Evolutionary conservation across 1,140 invertebrate species (phyloP).

Genomic region (Hylyphantes graminicola): DNA sequence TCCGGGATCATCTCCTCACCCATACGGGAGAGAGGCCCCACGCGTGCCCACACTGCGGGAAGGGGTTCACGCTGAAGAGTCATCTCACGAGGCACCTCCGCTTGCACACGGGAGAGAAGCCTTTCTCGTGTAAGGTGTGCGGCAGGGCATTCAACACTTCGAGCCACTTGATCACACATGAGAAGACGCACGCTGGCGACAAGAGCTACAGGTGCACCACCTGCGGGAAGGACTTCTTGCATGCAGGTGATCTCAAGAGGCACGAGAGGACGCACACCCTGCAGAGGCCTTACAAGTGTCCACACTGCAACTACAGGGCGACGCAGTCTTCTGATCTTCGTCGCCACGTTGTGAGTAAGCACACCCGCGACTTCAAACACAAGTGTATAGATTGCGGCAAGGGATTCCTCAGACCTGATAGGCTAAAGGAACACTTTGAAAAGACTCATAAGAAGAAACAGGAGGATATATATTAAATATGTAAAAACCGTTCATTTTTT

Average conservation of each 20-base stretch:
- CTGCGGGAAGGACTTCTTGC: slow-evolving; percentile 67
- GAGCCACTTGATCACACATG: slow-evolving; percentile 68
- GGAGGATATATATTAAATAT: too few species aligned
- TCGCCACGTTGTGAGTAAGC: neutral
- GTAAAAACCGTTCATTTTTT: too few species aligned
- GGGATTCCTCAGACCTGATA: neutral
- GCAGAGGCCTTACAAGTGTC: too few species aligned
- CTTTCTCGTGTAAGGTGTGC: neutral
- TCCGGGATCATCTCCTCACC: neutral
- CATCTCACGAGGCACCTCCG: neutral
- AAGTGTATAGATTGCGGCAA: neutral
- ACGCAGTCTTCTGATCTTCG: too few species aligned
- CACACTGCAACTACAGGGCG: too few species aligned
- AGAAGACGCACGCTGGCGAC: slow-evolving; percentile 68
- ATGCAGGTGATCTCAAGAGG: slow-evolving; percentile 66
- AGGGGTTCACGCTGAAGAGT: neutral
- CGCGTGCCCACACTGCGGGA: neutral
- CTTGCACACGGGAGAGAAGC: neutral
- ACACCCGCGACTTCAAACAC: neutral
- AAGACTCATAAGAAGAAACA: too few species aligned
- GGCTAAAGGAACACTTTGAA: neutral
- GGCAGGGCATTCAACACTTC: slow-evolving; percentile 66
- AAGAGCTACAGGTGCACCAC: slow-evolving; percentile 67
- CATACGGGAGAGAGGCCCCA: neutral
- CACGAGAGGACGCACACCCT: too few species aligned